Conservation (phyloP, 2,888 invertebrate genomes). For the Nesidiocoris tenuis region DNA sequence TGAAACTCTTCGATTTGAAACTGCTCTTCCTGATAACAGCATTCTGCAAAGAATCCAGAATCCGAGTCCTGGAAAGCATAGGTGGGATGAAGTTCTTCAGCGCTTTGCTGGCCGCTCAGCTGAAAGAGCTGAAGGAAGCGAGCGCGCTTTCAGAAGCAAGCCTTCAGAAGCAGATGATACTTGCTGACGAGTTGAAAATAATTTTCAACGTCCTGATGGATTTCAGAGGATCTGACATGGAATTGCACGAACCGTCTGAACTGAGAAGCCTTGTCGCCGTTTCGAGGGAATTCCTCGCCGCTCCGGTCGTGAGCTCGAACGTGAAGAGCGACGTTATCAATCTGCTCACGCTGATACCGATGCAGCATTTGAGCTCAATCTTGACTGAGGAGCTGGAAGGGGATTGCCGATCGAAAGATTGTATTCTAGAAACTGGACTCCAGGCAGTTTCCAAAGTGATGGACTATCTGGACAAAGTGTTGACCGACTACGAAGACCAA, state of each 20-base stretch:
- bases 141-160: constrained; percentile 2
- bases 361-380: constrained; percentile 17
- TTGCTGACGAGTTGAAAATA: constrained; percentile 38
- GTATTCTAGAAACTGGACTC: constrained; percentile 10
- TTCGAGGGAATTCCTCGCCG: constrained; percentile 33
- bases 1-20: constrained; percentile 85
- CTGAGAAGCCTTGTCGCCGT: constrained; percentile 33
- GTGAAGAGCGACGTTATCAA: constrained; percentile 42
- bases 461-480: constrained; percentile 24
- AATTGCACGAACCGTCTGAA: constrained; percentile 4
- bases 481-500: constrained; percentile 3
- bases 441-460: constrained; percentile 11
- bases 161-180: constrained; percentile 1
- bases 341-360: constrained; percentile 40
- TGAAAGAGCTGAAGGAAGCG: not conserved
- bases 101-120: constrained; percentile 9
- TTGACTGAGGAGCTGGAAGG: constrained; percentile 30
- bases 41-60: constrained; percentile 65
- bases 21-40: constrained; percentile 86
- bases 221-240: constrained; percentile 24
- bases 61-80: constrained; percentile 16
- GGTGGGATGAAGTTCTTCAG: constrained; percentile 34
- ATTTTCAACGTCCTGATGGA: constrained; percentile 37
- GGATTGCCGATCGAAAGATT: constrained; percentile 35
- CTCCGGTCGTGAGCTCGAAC: constrained; percentile 7